Percentiles rank a stretch among this genome's conserved stretches.
Conservation (phyloP, 2,888 invertebrate genomes). For the Drosophila diplacantha region DNA sequence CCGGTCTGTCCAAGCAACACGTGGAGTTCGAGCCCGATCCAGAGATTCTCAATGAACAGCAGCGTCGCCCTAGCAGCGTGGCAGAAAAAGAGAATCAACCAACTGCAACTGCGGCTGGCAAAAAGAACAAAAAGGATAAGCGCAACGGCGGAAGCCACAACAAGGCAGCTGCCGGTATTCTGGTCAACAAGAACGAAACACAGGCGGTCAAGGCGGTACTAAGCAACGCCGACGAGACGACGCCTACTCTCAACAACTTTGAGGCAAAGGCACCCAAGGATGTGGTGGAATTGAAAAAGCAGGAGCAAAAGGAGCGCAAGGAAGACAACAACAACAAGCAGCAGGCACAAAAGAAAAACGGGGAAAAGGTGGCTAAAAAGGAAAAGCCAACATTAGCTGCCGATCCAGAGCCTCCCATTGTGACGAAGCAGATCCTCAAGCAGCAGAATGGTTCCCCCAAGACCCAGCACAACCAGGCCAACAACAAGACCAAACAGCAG, state of each 20-base stretch:
- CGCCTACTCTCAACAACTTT: constrained; percentile 82
- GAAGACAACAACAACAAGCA: constrained; percentile 59
- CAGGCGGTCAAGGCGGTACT: constrained; percentile 71
- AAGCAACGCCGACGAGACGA: constrained; percentile 64
- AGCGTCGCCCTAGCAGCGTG: constrained; percentile 54
- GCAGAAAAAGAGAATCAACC: constrained; percentile 70
- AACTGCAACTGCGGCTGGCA: constrained; percentile 18
- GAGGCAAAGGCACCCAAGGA: constrained; percentile 90
- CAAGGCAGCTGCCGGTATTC: constrained; percentile 70
- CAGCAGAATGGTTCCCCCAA: constrained; percentile 74
- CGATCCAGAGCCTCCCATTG: constrained; percentile 57
- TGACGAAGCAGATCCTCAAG: constrained; percentile 68
- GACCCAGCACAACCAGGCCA: constrained; percentile 61
- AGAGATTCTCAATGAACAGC: constrained; percentile 64
- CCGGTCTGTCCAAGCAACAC: constrained; percentile 71
- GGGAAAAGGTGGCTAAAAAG: constrained; percentile 50
- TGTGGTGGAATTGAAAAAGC: constrained; percentile 79
- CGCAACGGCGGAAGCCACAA: constrained; percentile 53
- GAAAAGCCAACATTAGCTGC: constrained; percentile 48
- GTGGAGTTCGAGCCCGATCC: constrained; percentile 77
- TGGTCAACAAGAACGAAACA: constrained; percentile 75
- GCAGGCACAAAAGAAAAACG: constrained; percentile 54
- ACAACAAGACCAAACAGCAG: constrained; percentile 78
- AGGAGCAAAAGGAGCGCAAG: constrained; percentile 64
- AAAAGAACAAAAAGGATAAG: constrained; percentile 71